Conservation (phyloP, 2,797 vertebrate species). For the Gila robusta region DNA sequence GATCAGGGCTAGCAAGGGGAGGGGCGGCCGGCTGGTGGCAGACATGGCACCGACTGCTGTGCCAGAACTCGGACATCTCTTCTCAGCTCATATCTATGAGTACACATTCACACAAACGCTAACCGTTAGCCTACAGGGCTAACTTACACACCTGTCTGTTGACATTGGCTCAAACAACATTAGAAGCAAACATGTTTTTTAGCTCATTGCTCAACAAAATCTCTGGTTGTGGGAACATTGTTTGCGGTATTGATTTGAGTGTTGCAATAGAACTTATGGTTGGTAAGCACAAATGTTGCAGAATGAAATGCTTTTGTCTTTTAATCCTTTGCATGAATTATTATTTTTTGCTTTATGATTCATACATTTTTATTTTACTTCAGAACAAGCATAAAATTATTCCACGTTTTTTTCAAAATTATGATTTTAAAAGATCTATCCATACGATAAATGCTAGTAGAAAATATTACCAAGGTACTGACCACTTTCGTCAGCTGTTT, state of each 20-base stretch:
- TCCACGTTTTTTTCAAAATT: neutral
- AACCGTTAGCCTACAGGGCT: slow-evolving; percentile 30
- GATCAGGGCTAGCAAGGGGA: slow-evolving; percentile 83
- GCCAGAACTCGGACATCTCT: slow-evolving; percentile 66
- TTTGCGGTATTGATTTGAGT: slow-evolving; percentile 39
- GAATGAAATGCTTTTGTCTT: neutral
- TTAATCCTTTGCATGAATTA: neutral
- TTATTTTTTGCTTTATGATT: too few species aligned
- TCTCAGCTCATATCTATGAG: slow-evolving; percentile 58
- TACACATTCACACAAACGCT: slow-evolving; percentile 16
- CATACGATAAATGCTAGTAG: neutral
- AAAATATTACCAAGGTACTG: neutral
- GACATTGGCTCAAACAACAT: slow-evolving; percentile 19
- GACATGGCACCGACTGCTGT: slow-evolving; percentile 49
- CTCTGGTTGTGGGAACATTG: slow-evolving; percentile 20
- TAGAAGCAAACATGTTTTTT: slow-evolving; percentile 45
- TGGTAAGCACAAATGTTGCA: neutral
- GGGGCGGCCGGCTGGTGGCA: slow-evolving; percentile 69
- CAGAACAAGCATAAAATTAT: neutral
- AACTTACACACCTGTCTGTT: slow-evolving; percentile 46
- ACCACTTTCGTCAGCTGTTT: neutral
- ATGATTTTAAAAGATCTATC: neutral
- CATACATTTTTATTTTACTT: neutral
- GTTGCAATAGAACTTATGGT: slow-evolving; percentile 28
- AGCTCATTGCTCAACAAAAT: slow-evolving; percentile 42